Percentiles rank a stretch among this genome's conserved stretches.
Evolutionary conservation across 2,888 invertebrate genomes (phyloP).

Genomic region (Tachina lurida): DNA sequence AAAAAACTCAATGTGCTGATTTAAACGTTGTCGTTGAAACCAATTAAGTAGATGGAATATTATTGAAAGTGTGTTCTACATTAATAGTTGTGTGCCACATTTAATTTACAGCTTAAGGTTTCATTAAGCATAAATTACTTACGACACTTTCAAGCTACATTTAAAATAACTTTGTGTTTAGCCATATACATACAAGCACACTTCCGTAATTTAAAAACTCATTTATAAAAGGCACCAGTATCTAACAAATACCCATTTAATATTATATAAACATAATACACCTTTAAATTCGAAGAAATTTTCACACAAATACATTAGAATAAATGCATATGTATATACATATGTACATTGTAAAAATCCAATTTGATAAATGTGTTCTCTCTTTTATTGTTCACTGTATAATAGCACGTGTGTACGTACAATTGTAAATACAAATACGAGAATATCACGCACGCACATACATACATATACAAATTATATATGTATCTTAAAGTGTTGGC

Average conservation of each 20-base stretch:
- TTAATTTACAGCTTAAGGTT: neutral
- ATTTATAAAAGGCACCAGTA: neutral
- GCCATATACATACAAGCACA: neutral
- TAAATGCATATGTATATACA: neutral
- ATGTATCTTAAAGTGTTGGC: neutral
- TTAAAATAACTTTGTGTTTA: neutral
- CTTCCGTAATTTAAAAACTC: neutral
- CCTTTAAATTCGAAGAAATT: neutral
- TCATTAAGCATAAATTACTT: neutral
- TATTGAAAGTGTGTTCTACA: neutral
- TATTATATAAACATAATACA: neutral
- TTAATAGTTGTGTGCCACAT: neutral
- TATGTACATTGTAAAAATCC: neutral
- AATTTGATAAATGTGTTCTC: constrained; percentile 24
- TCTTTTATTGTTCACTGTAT: neutral
- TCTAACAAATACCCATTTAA: neutral
- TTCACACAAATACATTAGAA: neutral
- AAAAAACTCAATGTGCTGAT: neutral
- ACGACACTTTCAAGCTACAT: neutral
- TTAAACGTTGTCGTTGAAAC: neutral
- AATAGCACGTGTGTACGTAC: neutral
- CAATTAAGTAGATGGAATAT: neutral
- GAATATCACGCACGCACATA: neutral
- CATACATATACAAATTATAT: neutral
- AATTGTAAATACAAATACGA: neutral